Conservation (phyloP, 1,140 invertebrate species). For the Callitettix versicolor region DNA sequence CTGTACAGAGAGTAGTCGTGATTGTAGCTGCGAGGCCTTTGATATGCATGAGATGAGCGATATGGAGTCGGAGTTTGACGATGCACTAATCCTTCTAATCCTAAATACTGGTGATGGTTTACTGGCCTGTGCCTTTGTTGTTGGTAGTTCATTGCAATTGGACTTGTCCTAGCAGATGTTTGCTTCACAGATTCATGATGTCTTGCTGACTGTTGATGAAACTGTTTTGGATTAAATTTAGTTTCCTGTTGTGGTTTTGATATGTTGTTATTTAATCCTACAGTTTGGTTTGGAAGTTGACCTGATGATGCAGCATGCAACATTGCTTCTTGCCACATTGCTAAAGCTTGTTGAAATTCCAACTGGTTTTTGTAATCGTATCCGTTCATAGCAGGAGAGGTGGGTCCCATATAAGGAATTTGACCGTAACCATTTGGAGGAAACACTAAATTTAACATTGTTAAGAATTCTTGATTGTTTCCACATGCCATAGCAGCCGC, state of each 20-base stretch:
- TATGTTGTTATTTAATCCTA: conserved; percentile 5
- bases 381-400: conserved; percentile 8
- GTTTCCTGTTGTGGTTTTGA: conserved; percentile 13
- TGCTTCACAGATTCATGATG: conserved; percentile 5
- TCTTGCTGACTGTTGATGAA: not conserved
- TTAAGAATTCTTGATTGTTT: conserved; percentile 38
- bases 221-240: conserved; percentile 12
- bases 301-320: conserved; percentile 28
- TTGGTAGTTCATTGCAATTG: conserved; percentile 34
- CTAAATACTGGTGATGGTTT: too few relatives aligned
- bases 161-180: conserved; percentile 36
- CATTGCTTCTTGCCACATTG: conserved; percentile 51
- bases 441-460: conserved; percentile 27
- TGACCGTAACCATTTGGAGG: conserved; percentile 13
- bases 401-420: conserved; percentile 3
- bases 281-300: not conserved
- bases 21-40: too few relatives aligned
- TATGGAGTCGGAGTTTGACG: too few relatives aligned
- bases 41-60: too few relatives aligned
- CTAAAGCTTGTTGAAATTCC: conserved; percentile 37
- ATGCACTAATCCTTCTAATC: too few relatives aligned
- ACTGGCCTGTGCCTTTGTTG: not conserved
- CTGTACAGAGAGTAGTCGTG: too few relatives aligned
- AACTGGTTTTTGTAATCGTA: conserved; percentile 44
- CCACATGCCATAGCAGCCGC: conserved; percentile 27